phyloP scores from a whole-genome alignment of 2,797 vertebrate species.

The Myotis pilosus region DNA sequence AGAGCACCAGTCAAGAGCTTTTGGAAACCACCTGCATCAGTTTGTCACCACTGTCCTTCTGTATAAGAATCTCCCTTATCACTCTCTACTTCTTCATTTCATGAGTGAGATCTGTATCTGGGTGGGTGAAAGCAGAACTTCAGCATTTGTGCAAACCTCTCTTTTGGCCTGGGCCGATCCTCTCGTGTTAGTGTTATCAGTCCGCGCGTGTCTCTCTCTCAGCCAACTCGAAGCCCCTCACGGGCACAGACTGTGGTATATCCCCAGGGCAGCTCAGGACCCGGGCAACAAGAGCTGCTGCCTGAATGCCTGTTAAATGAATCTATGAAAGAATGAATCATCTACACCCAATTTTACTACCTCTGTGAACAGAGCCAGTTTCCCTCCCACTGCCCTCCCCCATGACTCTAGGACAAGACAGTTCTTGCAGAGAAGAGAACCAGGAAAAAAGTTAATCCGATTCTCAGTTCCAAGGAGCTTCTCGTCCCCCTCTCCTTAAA shows the following conservation, averaged over 20 bases:
- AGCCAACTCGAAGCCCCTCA: not conserved
- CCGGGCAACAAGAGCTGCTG: not conserved
- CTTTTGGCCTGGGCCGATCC: fast-evolving
- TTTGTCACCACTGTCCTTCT: not conserved
- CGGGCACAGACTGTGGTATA: not conserved
- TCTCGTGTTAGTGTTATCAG: fast-evolving
- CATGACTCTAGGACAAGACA: conserved; percentile 15
- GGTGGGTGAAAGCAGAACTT: conserved; percentile 4
- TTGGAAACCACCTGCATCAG: conserved; percentile 9
- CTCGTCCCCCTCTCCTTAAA: not conserved
- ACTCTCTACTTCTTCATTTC: conserved; percentile 34
- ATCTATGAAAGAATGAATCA: conserved; percentile 57
- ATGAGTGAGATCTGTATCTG: not conserved
- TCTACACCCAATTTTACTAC: not conserved
- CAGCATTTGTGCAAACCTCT: not conserved
- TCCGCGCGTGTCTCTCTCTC: not conserved
- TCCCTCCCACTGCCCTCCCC: not conserved
- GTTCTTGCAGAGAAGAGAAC: conserved; percentile 22
- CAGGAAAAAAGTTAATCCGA: not conserved
- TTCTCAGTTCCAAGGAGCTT: not conserved
- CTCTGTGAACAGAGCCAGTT: not conserved
- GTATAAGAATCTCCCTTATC: not conserved
- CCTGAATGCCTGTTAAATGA: not conserved
- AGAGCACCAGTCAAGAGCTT: not conserved
- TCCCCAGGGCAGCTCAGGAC: not conserved